A percentile compares a stretch with the other conserved stretches of the same genome.
Conservation (phyloP, 2,888 invertebrate genomes). For the Himalopsyche tibetana region DNA sequence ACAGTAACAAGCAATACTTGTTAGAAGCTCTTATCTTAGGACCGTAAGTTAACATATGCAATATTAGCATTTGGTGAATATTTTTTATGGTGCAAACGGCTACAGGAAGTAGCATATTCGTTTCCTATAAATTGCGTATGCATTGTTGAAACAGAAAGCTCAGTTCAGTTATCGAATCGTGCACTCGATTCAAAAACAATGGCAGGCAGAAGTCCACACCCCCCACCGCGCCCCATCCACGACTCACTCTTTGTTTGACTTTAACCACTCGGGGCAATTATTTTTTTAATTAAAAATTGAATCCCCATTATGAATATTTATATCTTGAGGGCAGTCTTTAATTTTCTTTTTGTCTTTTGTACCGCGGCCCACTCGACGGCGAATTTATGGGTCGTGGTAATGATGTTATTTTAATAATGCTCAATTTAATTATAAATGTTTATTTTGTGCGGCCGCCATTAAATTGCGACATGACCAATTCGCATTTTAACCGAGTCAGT, state of each 20-base stretch:
- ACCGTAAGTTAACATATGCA: too few relatives aligned
- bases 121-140: neutral
- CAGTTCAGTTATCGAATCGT: slow-evolving; percentile 9
- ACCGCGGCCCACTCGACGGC: neutral
- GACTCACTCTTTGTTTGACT: slow-evolving; percentile 3
- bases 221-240: neutral
- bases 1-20: too few relatives aligned
- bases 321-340: slow-evolving; percentile 34
- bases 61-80: too few relatives aligned
- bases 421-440: slow-evolving; percentile 12
- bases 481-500: neutral
- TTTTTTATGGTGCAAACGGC: too few relatives aligned
- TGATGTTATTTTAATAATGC: slow-evolving; percentile 10
- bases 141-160: neutral
- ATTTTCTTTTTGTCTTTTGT: slow-evolving; percentile 16
- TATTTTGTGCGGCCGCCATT: neutral
- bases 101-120: neutral
- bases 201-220: neutral
- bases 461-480: neutral
- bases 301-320: slow-evolving; percentile 29
- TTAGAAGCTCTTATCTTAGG: too few relatives aligned
- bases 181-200: slow-evolving; percentile 8
- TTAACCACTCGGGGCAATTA: slow-evolving; percentile 34
- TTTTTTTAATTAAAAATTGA: slow-evolving; percentile 34
- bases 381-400: slow-evolving; percentile 15